These are phyloP conservation scores for Lamellibrachia columna DNA, from an alignment of 2,888 invertebrate species.

Conservation along the genomic window DNA sequence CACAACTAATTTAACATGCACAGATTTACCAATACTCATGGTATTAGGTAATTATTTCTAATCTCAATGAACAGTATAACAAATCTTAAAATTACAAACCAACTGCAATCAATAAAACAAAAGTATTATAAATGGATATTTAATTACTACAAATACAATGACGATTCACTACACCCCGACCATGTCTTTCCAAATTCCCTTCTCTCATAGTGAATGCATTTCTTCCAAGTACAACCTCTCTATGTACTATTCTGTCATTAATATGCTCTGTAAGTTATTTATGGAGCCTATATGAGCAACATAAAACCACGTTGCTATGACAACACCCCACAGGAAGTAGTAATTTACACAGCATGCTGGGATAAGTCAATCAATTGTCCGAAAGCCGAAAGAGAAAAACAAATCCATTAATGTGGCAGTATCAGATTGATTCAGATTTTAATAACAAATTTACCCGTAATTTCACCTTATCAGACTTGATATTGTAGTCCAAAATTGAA, in stretches of 20 bases:
- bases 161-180: too few species aligned
- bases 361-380: background rate
- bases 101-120: background rate
- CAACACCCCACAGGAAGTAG: constrained; percentile 7
- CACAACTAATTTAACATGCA: background rate
- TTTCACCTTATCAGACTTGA: background rate
- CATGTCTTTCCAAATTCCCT: background rate
- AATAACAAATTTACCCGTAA: background rate
- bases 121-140: background rate
- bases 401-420: background rate
- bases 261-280: background rate
- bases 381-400: background rate
- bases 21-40: background rate
- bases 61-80: background rate
- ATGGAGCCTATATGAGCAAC: background rate
- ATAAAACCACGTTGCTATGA: constrained; percentile 4
- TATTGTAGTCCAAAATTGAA: background rate
- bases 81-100: background rate
- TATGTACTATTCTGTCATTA: background rate
- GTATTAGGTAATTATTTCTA: background rate
- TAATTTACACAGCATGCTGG: background rate
- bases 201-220: background rate
- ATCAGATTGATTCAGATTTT: constrained; percentile 5
- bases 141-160: too few species aligned
- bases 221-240: background rate